Evolutionary conservation across 2,797 vertebrate genomes (phyloP).

Genomic region (Ceryle rudis): DNA sequence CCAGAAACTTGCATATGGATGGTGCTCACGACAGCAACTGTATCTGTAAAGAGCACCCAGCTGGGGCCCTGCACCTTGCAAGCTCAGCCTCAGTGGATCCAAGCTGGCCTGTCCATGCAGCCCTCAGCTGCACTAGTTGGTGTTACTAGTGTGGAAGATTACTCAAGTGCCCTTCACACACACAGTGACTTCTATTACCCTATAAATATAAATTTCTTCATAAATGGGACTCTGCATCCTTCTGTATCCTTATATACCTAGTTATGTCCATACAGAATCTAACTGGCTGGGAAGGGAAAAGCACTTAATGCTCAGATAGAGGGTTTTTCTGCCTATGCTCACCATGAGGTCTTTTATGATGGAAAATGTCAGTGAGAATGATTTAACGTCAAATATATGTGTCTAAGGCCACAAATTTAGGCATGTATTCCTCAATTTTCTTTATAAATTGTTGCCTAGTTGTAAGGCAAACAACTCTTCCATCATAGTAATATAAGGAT

Average conservation of each 20-base stretch:
- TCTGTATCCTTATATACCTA: neutral
- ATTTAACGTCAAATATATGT: neutral
- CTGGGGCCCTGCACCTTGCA: rapidly evolving
- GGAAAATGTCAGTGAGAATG: neutral
- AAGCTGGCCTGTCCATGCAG: neutral
- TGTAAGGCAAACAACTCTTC: neutral
- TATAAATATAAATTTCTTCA: neutral
- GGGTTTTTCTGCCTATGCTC: neutral
- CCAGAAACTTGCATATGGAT: neutral
- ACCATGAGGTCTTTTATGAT: neutral
- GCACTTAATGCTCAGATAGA: neutral
- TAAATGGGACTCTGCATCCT: neutral
- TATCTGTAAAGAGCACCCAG: neutral
- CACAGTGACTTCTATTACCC: neutral
- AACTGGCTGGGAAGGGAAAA: neutral
- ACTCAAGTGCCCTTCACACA: neutral
- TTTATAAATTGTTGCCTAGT: neutral
- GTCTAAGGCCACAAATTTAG: neutral
- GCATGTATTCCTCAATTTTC: neutral
- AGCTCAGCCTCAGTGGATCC: neutral
- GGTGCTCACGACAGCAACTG: neutral
- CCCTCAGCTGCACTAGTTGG: neutral
- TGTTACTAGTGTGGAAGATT: neutral
- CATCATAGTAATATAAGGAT: neutral
- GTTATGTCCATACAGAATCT: neutral